These are phyloP conservation scores for Tyrophagus putrescentiae DNA, from an alignment of 1,140 invertebrate genomes.

Conservation along the genomic window DNA sequence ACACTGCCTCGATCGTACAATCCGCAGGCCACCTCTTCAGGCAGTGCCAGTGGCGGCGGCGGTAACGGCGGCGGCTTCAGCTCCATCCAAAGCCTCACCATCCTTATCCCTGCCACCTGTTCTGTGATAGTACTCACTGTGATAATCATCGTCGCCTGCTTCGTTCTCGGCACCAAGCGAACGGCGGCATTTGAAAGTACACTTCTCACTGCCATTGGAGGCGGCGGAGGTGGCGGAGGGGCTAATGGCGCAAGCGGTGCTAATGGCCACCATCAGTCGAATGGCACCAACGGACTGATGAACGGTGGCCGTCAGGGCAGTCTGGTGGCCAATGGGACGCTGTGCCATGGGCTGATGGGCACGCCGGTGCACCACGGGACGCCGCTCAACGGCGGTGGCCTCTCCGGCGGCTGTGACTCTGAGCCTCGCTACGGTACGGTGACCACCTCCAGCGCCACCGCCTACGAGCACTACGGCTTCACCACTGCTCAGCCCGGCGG, in stretches of 20 bases:
- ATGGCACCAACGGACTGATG: background rate
- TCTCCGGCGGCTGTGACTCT: background rate
- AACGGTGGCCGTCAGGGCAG: background rate
- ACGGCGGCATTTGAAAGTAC: slow-evolving; percentile 21
- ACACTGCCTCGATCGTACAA: slow-evolving; percentile 9
- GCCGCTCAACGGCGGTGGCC: background rate
- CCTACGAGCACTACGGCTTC: slow-evolving; percentile 12
- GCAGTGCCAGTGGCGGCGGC: background rate
- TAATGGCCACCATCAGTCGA: background rate
- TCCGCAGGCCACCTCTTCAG: background rate
- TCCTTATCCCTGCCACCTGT: slow-evolving; percentile 26
- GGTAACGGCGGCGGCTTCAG: background rate
- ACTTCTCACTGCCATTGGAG: background rate
- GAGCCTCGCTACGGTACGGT: slow-evolving; percentile 9
- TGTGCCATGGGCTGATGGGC: slow-evolving; percentile 10
- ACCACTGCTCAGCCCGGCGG: background rate
- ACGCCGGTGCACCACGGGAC: slow-evolving; percentile 1
- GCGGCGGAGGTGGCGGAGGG: background rate
- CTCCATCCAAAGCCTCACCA: slow-evolving; percentile 22
- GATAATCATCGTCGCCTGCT: slow-evolving; percentile 27
- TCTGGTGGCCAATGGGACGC: background rate
- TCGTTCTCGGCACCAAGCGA: slow-evolving; percentile 25
- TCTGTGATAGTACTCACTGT: slow-evolving; percentile 26
- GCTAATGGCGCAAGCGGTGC: background rate
- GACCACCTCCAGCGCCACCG: background rate